Evolutionary conservation across 2,888 invertebrate species (phyloP), one percentile per base, ranked within the genome.

Genomic region (Yponomeuta sedellus): DNA sequence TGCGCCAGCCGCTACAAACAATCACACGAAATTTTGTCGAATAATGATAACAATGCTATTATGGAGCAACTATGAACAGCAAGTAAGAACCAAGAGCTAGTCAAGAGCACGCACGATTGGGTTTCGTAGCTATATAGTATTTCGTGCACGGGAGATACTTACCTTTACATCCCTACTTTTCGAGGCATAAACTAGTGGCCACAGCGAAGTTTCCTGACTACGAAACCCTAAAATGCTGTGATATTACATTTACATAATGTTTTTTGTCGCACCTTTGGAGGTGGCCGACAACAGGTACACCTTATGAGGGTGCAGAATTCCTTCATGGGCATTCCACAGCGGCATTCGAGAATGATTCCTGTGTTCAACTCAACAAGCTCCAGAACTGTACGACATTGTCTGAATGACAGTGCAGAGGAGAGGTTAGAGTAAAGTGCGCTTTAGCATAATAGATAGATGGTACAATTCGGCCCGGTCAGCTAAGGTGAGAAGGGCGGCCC

Each of bases 221-320:
- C 34, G 34, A 34, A 34, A 34, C 34, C 34, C 34, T 34, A 34
- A 85, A 89, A 89, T 88, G 83, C 80, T 77, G 78, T 75, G 81
- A 85, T 86, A 87, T 88, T 82, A 83, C 78, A 88, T 90, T 89
- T 87, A 86, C 89, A 90, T 89, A 87, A 86, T 82, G 81, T 88
- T 89, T 90, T 90, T 88, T 87, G 83, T 88, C 76, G 77, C 77
- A 79, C 82, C 86, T 87, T 86, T 86, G 81, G 88, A 81, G 86
- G 86, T 86, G 88, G 88, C 89, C 87, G 88, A 85, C 80, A 78
- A 85, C 88, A 90, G 90, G 89, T 90, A 90, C 84, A 77, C 72
- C 81, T 81, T 88, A 86, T 88, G 90, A 90, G 89, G 90, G 83
- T 90, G 91, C 90, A 90, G 88, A 89, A 90, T 90, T 91, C 86